phyloP scores from a whole-genome alignment of 2,113 vertebrate genomes.

The Trochalopteron elliotii region DNA sequence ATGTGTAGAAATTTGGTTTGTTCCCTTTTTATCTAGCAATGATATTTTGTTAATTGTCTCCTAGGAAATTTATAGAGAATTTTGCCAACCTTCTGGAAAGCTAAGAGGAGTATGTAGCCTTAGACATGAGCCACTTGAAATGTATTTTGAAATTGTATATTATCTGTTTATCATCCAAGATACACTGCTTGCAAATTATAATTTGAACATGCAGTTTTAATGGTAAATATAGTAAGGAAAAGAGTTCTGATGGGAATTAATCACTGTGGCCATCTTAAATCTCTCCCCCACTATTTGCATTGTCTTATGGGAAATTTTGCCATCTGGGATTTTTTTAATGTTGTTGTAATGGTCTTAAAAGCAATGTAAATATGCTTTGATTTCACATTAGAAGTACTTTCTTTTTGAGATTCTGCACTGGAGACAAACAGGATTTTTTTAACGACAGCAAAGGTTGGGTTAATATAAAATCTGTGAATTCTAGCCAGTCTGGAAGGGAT shows the following conservation, averaged over 20 bases:
- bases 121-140: neutral
- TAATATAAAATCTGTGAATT: neutral
- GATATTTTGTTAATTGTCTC: neutral
- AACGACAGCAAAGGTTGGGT: neutral
- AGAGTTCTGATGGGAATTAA: neutral
- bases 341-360: neutral
- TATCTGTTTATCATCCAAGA: neutral
- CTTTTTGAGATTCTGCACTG: neutral
- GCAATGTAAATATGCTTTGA: neutral
- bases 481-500: neutral
- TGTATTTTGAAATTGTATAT: neutral
- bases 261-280: neutral
- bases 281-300: neutral
- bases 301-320: neutral
- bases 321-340: neutral
- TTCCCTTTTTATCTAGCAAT: neutral
- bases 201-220: neutral
- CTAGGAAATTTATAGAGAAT: neutral
- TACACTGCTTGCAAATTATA: neutral
- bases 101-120: neutral
- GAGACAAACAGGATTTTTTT: neutral
- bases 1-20: neutral
- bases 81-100: neutral
- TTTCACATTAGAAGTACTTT: neutral
- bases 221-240: neutral